Evolutionary conservation across 2,113 vertebrate species (phyloP), one percentile per base, ranked within the genome.

Genomic region (Callocephalon fimbriatum): DNA sequence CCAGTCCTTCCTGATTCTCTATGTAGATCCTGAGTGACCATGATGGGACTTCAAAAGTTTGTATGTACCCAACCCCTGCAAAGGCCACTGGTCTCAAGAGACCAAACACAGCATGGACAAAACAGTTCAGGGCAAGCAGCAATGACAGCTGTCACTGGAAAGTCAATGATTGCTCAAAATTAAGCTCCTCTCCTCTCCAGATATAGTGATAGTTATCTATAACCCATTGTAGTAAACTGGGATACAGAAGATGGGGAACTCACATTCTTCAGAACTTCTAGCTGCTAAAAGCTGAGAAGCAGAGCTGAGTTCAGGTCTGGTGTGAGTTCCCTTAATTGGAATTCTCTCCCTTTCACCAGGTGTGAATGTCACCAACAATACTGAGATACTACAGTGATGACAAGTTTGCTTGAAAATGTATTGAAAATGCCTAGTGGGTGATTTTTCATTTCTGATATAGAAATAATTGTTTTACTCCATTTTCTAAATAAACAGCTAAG

Each of bases 381-480:
- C 1, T 58, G 19, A 93, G 74, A 79, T 35, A 76, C 2, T 56
- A 50, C 6, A 58, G 72, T 21, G 16, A 47, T 45, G 21, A 59
- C 18, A 87, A 71, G 26, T 44, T 86, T 79, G 32, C 27, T 88
- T 90, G 59, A 74, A 94, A 74, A 74, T 63, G 35, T 2, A 63
- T 5, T 56, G 44, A 88, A 92, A 79, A 94, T 56, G 10, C 40
- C 62, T 31, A 73, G 45, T 54, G 72, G 63, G 51, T 86, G 85
- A 84, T 91, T 94, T 95, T 93, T 95, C 86, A 81, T 95, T 95
- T 95, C 76, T 77, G 59, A 83, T 63, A 32, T 7, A 72, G 22
- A 62, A 65, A 63, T 50, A 40, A 68, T 75, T 75, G n/a, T 72
- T 91, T 87, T 71, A 80, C 27, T 77, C 12, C 7, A 7, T 72